Base-by-base conservation (phyloP, 2,888 invertebrate species). In the Marasmarcha lunaedactyla region DNA sequence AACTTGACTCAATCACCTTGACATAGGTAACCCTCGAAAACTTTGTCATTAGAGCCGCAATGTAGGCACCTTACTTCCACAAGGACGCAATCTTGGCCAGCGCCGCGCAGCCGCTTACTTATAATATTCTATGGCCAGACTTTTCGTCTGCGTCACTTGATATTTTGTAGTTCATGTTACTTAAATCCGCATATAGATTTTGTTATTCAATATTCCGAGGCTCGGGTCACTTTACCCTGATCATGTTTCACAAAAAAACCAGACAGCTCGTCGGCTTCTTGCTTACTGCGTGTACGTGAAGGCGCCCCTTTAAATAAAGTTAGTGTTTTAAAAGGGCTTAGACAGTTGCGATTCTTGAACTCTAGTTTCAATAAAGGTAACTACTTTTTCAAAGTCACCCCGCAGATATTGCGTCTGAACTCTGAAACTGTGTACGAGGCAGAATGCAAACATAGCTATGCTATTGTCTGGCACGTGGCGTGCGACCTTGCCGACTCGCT, bases 401-500 rank as follows among this genome's bases (percentile, higher is more conserved):
- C 20, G 7, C 20, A 20, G 20, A 20, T 5, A 20, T 20, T 20
- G 20, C 20, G 20, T 20, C n/a, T 30, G 9, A 9, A 25, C n/a
- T n/a, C n/a, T n/a, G 30, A 30, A 30, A 30, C 9, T 30, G 30
- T 11, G 30, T 30, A 3, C 10, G 30, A 4, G n/a, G 30, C 30
- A 30, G 10, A 30, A 30, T 30, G 30, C 10, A 30, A 30, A 30
- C 30, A 20, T 7, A 30, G 30, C 11, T 30, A 30, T 30, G n/a
- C 30, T 11, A 30, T 30, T 30, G 30, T 30, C 30, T 30, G 30
- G 68, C 74, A 71, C 72, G 72, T 67, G 64, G 65, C 62, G 46
- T 38, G 44, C 54, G 74, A 71, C 73, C 74, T 73, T 73, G 72
- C 50, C 40, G 42, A 11, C n/a, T 30, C 9, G n/a, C 9, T n/a